phyloP scores from a whole-genome alignment of 2,797 vertebrate genomes.

The Scleropages formosus region DNA sequence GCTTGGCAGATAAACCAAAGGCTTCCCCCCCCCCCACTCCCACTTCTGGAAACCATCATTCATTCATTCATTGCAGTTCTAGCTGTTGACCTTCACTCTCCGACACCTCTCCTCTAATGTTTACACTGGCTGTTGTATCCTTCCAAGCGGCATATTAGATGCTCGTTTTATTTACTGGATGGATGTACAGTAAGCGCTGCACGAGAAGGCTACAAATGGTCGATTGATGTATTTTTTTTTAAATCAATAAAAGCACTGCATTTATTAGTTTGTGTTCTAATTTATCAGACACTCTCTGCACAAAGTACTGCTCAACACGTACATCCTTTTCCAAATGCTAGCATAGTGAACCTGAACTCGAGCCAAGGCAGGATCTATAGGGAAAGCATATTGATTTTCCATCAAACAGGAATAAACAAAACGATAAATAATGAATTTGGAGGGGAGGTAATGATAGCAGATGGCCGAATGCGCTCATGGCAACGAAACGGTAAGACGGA shows the following conservation, averaged over 20 bases:
- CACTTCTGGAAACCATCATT: too few species aligned
- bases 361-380: background rate
- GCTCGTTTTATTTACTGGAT: too few species aligned
- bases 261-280: background rate
- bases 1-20: too few species aligned
- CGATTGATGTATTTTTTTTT: background rate
- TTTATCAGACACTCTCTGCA: background rate
- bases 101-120: too few species aligned
- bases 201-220: background rate
- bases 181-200: background rate
- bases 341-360: conserved; percentile 3
- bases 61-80: too few species aligned
- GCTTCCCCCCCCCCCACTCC: too few species aligned
- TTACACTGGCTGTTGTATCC: too few species aligned
- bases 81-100: too few species aligned
- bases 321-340: conserved; percentile 16
- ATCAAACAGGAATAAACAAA: background rate
- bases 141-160: too few species aligned
- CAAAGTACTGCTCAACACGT: background rate
- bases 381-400: conserved; percentile 26
- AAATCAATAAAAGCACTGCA: conserved; percentile 6
- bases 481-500: conserved; percentile 18
- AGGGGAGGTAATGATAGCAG: background rate
- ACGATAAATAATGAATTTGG: conserved; percentile 17
- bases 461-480: conserved; percentile 15